A percentile compares a stretch with the other conserved stretches of the same genome.
phyloP scores from a whole-genome alignment of 2,888 invertebrate species.

The Melieria crassipennis region DNA sequence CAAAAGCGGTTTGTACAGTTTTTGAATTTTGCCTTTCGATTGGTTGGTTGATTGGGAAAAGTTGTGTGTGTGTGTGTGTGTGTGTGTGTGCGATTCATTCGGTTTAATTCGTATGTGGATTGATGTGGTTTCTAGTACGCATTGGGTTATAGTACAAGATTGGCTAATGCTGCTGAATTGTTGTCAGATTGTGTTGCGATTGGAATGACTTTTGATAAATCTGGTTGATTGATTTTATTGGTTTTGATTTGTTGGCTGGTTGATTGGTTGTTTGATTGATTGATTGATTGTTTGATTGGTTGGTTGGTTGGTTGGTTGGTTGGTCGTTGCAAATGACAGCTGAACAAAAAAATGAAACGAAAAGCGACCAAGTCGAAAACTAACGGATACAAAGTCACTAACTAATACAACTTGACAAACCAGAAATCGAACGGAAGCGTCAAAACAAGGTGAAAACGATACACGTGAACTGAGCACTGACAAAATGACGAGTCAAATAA shows the following conservation, averaged over 20 bases:
- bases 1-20: not conserved
- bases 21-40: constrained; percentile 26
- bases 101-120: too few relatives aligned
- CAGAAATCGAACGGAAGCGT: not conserved
- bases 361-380: not conserved
- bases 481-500: not conserved
- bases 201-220: not conserved
- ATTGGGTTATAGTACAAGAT: too few relatives aligned
- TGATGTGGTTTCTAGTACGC: too few relatives aligned
- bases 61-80: too few relatives aligned
- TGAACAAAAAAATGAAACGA: not conserved
- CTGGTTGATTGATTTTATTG: too few relatives aligned
- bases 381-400: not conserved
- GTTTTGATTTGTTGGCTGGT: constrained; percentile 32
- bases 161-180: too few relatives aligned
- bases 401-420: not conserved
- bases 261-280: constrained; percentile 20
- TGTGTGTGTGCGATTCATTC: too few relatives aligned
- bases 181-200: constrained; percentile 1
- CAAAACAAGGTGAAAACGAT: not conserved
- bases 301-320: not conserved
- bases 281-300: not conserved
- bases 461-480: not conserved
- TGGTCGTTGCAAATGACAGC: not conserved
- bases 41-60: constrained; percentile 4